Evolutionary conservation across 2,888 invertebrate genomes (phyloP).

Genomic region (Nasonovia ribisnigri): DNA sequence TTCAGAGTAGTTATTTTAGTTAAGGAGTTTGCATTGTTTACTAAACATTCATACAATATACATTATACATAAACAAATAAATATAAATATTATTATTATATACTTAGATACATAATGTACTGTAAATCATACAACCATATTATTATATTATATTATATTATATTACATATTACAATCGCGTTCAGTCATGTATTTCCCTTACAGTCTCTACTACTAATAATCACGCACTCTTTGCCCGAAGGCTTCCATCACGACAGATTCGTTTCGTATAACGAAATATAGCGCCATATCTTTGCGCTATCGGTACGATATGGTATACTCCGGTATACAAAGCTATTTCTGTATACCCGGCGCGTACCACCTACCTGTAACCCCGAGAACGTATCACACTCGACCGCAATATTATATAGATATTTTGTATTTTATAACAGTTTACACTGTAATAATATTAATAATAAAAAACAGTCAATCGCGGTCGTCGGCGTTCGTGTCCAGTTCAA

Average conservation of each 20-base stretch:
- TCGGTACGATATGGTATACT: neutral
- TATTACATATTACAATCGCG: neutral
- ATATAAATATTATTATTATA: conserved; percentile 4
- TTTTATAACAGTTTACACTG: neutral
- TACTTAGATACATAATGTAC: neutral
- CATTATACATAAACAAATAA: neutral
- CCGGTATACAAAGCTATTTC: neutral
- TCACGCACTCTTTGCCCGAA: neutral
- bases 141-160: neutral
- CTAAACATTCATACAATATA: conserved; percentile 43
- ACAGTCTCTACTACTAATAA: neutral
- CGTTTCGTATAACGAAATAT: neutral
- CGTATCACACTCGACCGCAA: neutral
- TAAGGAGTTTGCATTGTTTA: conserved; percentile 44
- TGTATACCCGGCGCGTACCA: neutral
- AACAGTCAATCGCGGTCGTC: neutral
- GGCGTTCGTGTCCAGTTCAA: neutral
- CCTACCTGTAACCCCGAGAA: neutral
- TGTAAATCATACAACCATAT: neutral
- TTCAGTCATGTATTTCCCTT: neutral
- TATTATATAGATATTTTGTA: no score
- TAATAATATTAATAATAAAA: neutral
- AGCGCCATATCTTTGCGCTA: neutral
- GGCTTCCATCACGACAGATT: neutral
- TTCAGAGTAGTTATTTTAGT: conserved; percentile 53